Evolutionary conservation across 2,888 invertebrate genomes (phyloP).

Genomic region (Hirtodrosophila trivittata): DNA sequence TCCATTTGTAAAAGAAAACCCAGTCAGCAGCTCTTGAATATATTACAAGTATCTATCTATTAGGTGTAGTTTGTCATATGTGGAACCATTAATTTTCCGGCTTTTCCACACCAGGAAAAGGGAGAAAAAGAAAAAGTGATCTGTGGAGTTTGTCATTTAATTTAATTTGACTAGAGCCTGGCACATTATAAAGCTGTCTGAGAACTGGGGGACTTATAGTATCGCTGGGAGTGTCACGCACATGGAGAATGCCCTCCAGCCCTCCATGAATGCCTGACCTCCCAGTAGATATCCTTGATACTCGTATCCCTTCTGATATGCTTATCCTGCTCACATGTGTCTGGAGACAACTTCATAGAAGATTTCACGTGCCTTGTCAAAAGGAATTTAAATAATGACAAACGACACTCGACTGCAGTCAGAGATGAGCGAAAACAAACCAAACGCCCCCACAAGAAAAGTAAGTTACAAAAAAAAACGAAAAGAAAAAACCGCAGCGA

Average conservation of each 20-base stretch:
- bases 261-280: conserved; percentile 37
- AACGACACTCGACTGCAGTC: conserved; percentile 73
- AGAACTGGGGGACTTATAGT: too few relatives aligned
- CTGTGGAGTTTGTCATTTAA: conserved; percentile 79
- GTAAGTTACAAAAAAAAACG: conserved; percentile 21
- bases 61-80: conserved; percentile 35
- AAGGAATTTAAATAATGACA: conserved; percentile 83
- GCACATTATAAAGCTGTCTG: conserved; percentile 54
- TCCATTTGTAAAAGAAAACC: too few relatives aligned
- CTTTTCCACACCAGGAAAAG: conserved; percentile 5
- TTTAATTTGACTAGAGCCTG: conserved; percentile 75
- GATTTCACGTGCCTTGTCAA: conserved; percentile 78
- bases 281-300: conserved; percentile 40
- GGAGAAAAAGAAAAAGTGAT: conserved; percentile 28
- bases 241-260: conserved; percentile 3
- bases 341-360: conserved; percentile 72
- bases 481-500: conserved; percentile 36
- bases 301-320: conserved; percentile 29
- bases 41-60: conserved; percentile 23
- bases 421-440: conserved; percentile 53
- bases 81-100: conserved; percentile 41
- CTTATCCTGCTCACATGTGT: conserved; percentile 60
- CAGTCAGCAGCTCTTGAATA: background rate
- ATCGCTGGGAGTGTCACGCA: conserved; percentile 38
- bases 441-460: conserved; percentile 1